Evolutionary conservation across 2,888 invertebrate genomes (phyloP), one percentile per base, ranked within the genome.

Genomic region (Globia sparganii): DNA sequence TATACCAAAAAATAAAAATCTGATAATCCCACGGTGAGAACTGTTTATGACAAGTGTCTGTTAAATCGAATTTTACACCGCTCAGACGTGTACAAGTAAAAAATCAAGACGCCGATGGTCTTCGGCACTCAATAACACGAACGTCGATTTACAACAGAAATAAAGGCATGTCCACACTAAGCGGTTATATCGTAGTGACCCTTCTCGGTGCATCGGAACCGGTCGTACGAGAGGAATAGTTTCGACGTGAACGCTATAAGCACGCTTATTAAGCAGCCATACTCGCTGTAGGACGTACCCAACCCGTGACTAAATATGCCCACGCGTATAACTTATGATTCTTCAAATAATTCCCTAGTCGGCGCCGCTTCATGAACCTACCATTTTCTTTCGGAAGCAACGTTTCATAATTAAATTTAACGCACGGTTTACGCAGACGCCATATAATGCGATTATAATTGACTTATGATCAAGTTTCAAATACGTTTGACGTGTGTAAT

Each of bases 251-350:
- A 92, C 83, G 85, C 85, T 91, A 90, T 90, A 90, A 82, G 86
- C 88, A 92, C 90, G 90, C 91, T 92, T 93, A 93, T 92, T 92
- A 94, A 92, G 90, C 91, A 90, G 90, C 90, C 91, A 93, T 93
- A 93, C 93, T 92, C 91, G 90, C 90, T 89, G 89, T 90, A 91
- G 90, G 92, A 91, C 88, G 91, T 91, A 90, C 90, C 91, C 87
- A 87, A 87, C 87, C 95, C 95, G 92, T 95, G 94, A 95, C 95
- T 95, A 95, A 96, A 95, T 93, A 93, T 91, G 93, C 95, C 95
- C 95, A 95, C 96, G 95, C 94, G 92, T 94, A 94, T 93, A 92
- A 92, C 92, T 93, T 93, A 93, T 92, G 91, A 93, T 92, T 91
- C 91, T 91, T 92, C 91, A 91, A 94, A 93, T 94, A 92, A 92